Evolutionary conservation across 2,888 invertebrate genomes (phyloP).

Genomic region (Lithophane semibrunnea): DNA sequence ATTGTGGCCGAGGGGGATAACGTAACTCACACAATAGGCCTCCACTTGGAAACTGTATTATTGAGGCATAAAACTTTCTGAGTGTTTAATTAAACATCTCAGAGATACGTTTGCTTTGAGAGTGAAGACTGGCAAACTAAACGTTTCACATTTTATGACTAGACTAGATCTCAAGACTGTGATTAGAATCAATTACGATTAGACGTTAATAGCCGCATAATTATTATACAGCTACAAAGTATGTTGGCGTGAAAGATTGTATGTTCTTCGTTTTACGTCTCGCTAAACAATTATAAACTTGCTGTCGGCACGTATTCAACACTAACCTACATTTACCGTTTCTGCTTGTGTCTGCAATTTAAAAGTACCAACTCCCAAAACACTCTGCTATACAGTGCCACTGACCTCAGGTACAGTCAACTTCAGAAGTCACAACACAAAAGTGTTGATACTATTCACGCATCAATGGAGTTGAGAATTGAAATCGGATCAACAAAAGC

Average conservation of each 20-base stretch:
- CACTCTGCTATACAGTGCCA: conserved; percentile 23
- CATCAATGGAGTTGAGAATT: conserved; percentile 17
- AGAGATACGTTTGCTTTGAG: conserved; percentile 12
- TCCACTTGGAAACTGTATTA: conserved; percentile 33
- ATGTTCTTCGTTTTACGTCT: conserved; percentile 29
- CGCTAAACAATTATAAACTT: conserved; percentile 37
- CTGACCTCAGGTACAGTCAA: conserved; percentile 53
- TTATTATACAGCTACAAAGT: conserved; percentile 13
- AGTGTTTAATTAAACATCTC: conserved; percentile 35
- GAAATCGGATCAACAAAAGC: conserved; percentile 36
- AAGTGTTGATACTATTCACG: conserved; percentile 41
- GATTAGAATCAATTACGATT: conserved; percentile 36
- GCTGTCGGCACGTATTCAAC: conserved; percentile 23
- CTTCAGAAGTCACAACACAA: conserved; percentile 20
- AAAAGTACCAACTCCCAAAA: conserved; percentile 39
- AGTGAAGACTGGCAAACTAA: conserved; percentile 22
- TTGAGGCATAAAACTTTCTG: conserved; percentile 39
- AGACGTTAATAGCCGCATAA: conserved; percentile 20
- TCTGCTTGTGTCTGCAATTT: conserved; percentile 39
- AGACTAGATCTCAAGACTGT: conserved; percentile 26
- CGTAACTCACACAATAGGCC: conserved; percentile 37
- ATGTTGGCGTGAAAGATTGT: conserved; percentile 36
- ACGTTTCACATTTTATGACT: conserved; percentile 41
- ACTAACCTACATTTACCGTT: conserved; percentile 60
- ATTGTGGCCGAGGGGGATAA: conserved; percentile 30